Conservation (phyloP, 2,797 vertebrate species). For the Pangasius krempfi region DNA sequence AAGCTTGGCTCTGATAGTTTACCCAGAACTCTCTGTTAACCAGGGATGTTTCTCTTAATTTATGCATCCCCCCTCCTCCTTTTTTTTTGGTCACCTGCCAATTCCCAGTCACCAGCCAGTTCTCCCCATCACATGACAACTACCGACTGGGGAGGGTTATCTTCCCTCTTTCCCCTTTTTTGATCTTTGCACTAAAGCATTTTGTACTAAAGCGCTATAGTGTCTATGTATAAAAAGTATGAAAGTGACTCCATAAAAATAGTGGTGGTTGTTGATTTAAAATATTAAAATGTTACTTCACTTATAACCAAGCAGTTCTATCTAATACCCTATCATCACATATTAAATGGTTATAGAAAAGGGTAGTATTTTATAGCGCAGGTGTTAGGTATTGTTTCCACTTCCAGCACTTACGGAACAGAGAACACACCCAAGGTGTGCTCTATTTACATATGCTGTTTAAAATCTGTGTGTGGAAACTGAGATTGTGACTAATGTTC, state of each 20-base stretch:
- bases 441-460: background rate
- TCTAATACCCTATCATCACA: background rate
- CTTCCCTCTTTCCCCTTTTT: background rate
- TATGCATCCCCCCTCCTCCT: background rate
- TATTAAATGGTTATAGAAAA: background rate
- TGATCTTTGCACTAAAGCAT: background rate
- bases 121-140: background rate
- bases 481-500: slow-evolving; percentile 15
- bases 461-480: slow-evolving; percentile 30
- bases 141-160: background rate
- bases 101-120: background rate
- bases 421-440: background rate
- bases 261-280: background rate
- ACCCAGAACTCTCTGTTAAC: background rate
- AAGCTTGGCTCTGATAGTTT: background rate
- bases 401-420: background rate
- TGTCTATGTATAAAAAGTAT: background rate
- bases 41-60: background rate
- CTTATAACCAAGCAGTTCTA: background rate
- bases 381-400: background rate
- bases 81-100: background rate
- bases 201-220: background rate
- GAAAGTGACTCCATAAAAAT: background rate
- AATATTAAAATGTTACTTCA: background rate
- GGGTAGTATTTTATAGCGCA: background rate